phyloP scores from a whole-genome alignment of 2,113 vertebrate genomes.

The mouse (Mus musculus) region GRCm39 chr1:167497501-167498000 shows the following conservation, averaged over 20 bases:
- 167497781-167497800: background rate
- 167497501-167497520: background rate
- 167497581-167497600: background rate
- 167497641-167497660: background rate
- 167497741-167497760: background rate
- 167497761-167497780: background rate
- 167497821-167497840: background rate
- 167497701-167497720: background rate
- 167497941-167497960: background rate
- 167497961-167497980: background rate
- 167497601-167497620: background rate
- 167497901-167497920: background rate
- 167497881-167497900: background rate
- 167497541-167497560: background rate
- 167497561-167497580: background rate
- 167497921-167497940: background rate
- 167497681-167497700: background rate
- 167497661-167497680: background rate
- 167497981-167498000: background rate
- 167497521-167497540: conserved; percentile 68
- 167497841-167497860: background rate
- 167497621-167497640: background rate
- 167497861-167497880: background rate
- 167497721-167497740: background rate
- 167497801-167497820: background rate